Base-by-base conservation (phyloP, 2,888 invertebrate genomes). In the Xylophagus ater region DNA sequence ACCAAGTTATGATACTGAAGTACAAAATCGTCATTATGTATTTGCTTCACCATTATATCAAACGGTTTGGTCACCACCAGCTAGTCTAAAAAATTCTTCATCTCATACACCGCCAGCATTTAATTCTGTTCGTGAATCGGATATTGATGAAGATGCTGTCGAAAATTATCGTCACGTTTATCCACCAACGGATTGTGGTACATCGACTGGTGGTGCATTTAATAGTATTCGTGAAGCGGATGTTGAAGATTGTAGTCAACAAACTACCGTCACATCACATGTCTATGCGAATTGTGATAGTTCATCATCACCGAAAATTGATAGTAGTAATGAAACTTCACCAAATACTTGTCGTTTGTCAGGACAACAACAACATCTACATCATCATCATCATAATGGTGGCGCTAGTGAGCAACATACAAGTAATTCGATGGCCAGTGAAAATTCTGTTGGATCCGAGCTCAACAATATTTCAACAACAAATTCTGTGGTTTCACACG, bases 21-120 rank as follows among this genome's bases (percentile, higher is more conserved):
- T 59, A 37, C 53, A 59, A 12, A 62, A 63, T 46, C 61, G 60
- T 31, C 62, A 65, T 53, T 65, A 65, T 39, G 62, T 63, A 7
- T 65, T 65, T 37, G 63, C 63, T 4, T 65, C 65, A 38, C 65
- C 65, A 3, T 49, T 65, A 5, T 64, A 65, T 40, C 64, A 64
- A 48, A 62, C 63, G 0, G 58, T 62, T 1, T 65, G 65, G 65
- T 65, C 65, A 17, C 64, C 64, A 13, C 64, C 64, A 20, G 58
- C 64, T 3, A 62, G 60, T 38, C 47, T 62, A 46, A 51, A 62
- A 4, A 62, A 60, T 46, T 59, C 60, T 34, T 39, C 45, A 10
- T 59, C 62, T 13, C 63, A 63, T 34, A 65, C 64, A 13, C 64
- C 65, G 0, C n/a, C n/a, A n/a, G n/a, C n/a, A n/a, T n/a, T n/a